Conservation (phyloP, 2,888 invertebrate genomes). For the Xylophagus ater region DNA sequence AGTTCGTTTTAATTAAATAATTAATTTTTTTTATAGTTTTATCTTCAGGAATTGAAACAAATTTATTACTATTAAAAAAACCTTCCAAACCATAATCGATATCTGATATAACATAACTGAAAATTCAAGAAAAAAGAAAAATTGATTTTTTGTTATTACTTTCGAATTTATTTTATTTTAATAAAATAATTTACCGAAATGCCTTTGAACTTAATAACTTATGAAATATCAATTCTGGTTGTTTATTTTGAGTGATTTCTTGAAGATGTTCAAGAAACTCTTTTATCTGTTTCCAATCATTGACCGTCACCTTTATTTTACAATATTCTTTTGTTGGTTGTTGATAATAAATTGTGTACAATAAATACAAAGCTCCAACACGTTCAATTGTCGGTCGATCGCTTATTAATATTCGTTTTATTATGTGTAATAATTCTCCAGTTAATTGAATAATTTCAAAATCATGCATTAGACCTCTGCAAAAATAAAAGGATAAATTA, state of each 20-base stretch:
- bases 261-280: constrained; percentile 11
- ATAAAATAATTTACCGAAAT: constrained; percentile 11
- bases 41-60: too few species aligned
- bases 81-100: constrained; percentile 13
- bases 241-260: constrained; percentile 3
- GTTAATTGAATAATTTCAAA: constrained; percentile 14
- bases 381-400: not conserved
- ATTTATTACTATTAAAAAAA: not conserved
- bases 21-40: too few species aligned
- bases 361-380: constrained; percentile 16
- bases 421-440: constrained; percentile 11
- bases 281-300: constrained; percentile 14
- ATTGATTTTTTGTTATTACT: not conserved
- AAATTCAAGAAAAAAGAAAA: not conserved
- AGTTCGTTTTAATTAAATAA: too few species aligned
- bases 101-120: constrained; percentile 10
- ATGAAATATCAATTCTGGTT: constrained; percentile 16
- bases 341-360: constrained; percentile 18
- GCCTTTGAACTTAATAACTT: constrained; percentile 15
- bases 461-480: constrained; percentile 6
- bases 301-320: constrained; percentile 14
- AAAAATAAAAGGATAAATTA: too few species aligned
- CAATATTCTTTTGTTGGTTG: constrained; percentile 16
- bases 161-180: not conserved
- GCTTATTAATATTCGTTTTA: too few species aligned